Base-by-base conservation (phyloP, 2,113 vertebrate species). In the Philantomba maxwellii region DNA sequence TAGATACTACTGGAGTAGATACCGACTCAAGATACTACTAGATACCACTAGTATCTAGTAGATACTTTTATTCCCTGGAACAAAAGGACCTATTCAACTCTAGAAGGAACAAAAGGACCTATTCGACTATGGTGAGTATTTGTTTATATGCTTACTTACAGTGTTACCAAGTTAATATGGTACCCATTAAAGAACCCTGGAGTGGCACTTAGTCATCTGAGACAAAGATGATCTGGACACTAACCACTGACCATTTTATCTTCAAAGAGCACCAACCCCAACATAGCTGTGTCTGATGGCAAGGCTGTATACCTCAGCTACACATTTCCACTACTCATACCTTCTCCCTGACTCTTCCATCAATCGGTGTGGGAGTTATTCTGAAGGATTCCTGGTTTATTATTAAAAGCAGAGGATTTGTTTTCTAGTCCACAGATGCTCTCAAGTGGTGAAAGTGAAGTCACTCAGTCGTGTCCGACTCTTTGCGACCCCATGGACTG, bases 371-470 rank as follows among this genome's bases (percentile, higher is more conserved):
- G 15, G 33, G 21, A 39, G 47, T 82, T 97, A 39, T 92, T 92
- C 30, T 82, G 60, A 85, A 95, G 25, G 62, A 84, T 57, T 49
- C 53, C 82, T 85, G 17, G 30, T 93, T 94, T 87, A 87, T 94
- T 85, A 87, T 51, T 89, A 90, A 95, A 16, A 93, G 30, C 7
- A 6, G 73, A 95, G 49, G 87, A 92, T 96, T 93, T 97, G 90
- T 95, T 95, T 97, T 94, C 90, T 86, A 92, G 49, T 95, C 77
- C 86, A 93, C 88, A 96, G 55, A 97, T 78, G 81, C 81, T 97
- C 87, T 95, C 94, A 96, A 90, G 82, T 30, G 57, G 85, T 92
- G 4, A 43, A 43, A 43, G 39, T 43, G 39, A 43, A 43, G 39
- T 43, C 4, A 5, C 39, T 43, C 39, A 43, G 39, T 43, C 4